phyloP scores from a whole-genome alignment of 2,888 invertebrate species.

The Actias luna region DNA sequence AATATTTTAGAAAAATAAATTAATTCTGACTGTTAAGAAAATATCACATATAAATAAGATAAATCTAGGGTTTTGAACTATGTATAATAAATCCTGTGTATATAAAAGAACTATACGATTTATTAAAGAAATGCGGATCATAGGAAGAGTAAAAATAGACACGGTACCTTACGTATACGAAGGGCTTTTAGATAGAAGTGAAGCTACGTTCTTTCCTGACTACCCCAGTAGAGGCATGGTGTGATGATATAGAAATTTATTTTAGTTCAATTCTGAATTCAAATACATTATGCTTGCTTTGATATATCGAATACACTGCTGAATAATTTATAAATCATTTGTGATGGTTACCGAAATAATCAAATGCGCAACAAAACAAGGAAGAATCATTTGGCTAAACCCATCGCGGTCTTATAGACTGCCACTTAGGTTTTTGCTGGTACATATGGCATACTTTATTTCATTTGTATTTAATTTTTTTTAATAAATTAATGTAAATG shows the following conservation, averaged over 20 bases:
- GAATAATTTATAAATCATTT: not conserved
- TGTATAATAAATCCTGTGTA: too few species aligned
- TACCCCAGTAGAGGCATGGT: not conserved
- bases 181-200: not conserved
- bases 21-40: not conserved
- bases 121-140: not conserved
- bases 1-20: not conserved
- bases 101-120: not conserved
- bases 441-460: not conserved
- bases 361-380: not conserved
- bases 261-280: not conserved
- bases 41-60: not conserved
- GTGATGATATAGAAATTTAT: not conserved
- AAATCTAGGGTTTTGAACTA: not conserved
- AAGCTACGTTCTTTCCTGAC: not conserved
- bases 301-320: not conserved
- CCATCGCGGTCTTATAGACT: not conserved
- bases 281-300: not conserved
- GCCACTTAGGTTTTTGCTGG: not conserved
- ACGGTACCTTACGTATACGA: not conserved
- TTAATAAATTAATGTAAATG: not conserved
- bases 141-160: not conserved
- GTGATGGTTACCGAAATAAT: not conserved
- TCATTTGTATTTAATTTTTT: not conserved
- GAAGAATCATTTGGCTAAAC: not conserved